Evolutionary conservation across 2,113 vertebrate genomes (phyloP), one percentile per base, ranked within the genome.

Genomic region (Turnix velox): DNA sequence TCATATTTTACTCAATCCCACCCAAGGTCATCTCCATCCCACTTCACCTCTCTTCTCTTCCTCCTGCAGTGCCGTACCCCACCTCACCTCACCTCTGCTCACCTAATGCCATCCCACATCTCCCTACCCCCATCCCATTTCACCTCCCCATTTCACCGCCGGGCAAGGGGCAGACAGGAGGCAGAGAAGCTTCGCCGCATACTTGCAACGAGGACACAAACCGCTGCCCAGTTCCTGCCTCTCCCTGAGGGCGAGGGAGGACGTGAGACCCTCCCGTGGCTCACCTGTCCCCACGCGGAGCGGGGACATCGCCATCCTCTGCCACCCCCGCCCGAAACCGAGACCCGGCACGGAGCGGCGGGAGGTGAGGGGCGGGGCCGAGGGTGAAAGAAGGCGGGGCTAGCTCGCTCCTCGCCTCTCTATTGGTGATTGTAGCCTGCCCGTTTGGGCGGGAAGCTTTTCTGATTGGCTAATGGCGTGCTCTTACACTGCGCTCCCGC

Each of bases 401-500:
- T 4, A 25, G 0, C 0, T 2, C 6, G 0, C 6, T 52, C 0
- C 11, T 69, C 76, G 19, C 7, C 0, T 69, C 43, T 3, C 46
- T 31, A 94, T 84, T 92, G 90, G 93, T 0, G 2, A 0, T 0
- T 2, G 0, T 5, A 1, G 1, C 17, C 28, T 15, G 93, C 25
- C 14, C 12, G 59, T 92, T 28, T 8, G 31, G 30, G 13, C 0
- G 4, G 11, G 0, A 0, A 0, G 2, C 17, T 18, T 58, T 33
- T 31, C 3, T 84, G 95, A 91, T 96, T 95, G 95, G 95, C 0
- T 33, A 1, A 28, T 1, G 14, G 39, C 4, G 1, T 2, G 7
- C 24, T 9, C 14, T 48, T 14, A 4, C 23, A 12, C 24, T 14
- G 31, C n/a, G 15, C 19, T 7, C 5, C n/a, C 9, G 31, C 65